Percentiles rank a stretch among this genome's conserved stretches.
Conservation (phyloP, 2,797 vertebrate genomes). For the Amblyopsis hoosieri region DNA sequence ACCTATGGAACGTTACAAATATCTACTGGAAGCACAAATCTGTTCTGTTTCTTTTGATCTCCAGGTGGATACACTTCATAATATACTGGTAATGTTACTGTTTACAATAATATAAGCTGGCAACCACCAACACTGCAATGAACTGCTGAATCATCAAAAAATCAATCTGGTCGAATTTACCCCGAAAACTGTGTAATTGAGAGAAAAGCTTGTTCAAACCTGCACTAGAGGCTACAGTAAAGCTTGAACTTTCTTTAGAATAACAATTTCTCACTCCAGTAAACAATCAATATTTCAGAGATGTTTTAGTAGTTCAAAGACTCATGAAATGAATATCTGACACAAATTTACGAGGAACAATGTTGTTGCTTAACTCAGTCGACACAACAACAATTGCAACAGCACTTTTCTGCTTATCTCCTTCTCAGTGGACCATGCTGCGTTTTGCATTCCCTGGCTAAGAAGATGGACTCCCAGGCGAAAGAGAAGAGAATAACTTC, state of each 20-base stretch:
- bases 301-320: conserved; percentile 39
- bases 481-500: conserved; percentile 17
- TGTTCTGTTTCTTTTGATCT: neutral
- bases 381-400: conserved; percentile 6
- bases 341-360: conserved; percentile 34
- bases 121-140: conserved; percentile 8
- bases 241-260: conserved; percentile 21
- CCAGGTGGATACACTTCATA: neutral
- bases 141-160: conserved; percentile 6
- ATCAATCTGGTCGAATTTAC: conserved; percentile 12
- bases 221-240: conserved; percentile 16
- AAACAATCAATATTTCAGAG: conserved; percentile 55
- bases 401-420: conserved; percentile 19
- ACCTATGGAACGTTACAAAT: too few species aligned
- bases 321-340: conserved; percentile 46
- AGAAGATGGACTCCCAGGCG: conserved; percentile 39
- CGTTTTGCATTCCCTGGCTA: conserved; percentile 2
- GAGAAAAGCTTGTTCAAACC: conserved; percentile 23
- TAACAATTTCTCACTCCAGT: conserved; percentile 32
- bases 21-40: neutral
- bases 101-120: conserved; percentile 1
- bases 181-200: conserved; percentile 15
- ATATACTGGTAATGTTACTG: neutral
- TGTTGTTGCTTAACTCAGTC: conserved; percentile 15
- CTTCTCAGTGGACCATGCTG: conserved; percentile 3